Percentiles rank a stretch among this genome's conserved stretches.
Evolutionary conservation across 2,797 vertebrate genomes (phyloP).

Genomic region (Platyrinchus mystaceus): DNA sequence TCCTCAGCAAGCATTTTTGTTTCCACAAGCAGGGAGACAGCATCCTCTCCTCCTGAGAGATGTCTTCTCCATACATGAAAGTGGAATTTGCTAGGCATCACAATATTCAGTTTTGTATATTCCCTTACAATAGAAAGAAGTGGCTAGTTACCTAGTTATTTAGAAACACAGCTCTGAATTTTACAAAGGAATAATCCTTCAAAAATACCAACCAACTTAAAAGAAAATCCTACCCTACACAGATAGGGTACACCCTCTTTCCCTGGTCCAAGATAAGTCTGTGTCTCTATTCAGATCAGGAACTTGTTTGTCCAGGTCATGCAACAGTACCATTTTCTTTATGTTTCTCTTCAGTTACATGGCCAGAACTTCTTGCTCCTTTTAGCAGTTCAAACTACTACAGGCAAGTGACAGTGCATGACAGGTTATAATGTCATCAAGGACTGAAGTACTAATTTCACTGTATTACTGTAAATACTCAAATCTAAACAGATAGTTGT

Average conservation of each 20-base stretch:
- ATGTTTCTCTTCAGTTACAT: background rate
- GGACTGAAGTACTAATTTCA: background rate
- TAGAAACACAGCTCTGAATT: background rate
- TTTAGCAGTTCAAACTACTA: background rate
- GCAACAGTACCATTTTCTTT: background rate
- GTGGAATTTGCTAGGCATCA: background rate
- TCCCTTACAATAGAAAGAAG: background rate
- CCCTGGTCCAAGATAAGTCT: background rate
- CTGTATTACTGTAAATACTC: background rate
- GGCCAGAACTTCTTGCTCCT: background rate
- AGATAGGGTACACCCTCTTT: background rate
- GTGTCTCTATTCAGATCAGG: background rate
- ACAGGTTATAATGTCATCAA: background rate
- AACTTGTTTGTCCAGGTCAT: accelerated
- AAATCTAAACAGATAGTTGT: background rate
- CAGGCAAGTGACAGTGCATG: background rate
- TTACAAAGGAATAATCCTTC: background rate
- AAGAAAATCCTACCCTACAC: background rate
- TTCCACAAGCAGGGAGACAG: background rate
- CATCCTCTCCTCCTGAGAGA: background rate
- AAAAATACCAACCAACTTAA: background rate
- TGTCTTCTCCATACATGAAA: background rate
- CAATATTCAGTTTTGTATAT: background rate
- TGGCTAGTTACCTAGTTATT: background rate
- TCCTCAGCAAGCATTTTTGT: background rate